Conservation (phyloP, 2,888 invertebrate genomes). For the Norana najaformis region DNA sequence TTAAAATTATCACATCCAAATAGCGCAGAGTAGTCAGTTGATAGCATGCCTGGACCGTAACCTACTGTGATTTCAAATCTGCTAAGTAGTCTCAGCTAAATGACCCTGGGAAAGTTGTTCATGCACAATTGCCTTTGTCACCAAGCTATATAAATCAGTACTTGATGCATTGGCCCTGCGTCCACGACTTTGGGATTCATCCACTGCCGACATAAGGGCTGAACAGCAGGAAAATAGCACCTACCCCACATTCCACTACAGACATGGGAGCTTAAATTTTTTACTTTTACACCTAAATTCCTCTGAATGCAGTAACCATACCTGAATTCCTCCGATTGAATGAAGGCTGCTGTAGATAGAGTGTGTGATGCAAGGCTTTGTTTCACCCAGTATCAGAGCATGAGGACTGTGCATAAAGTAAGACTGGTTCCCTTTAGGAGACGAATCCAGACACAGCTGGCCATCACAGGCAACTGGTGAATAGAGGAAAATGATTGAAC, state of each 20-base stretch:
- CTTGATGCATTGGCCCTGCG: not conserved
- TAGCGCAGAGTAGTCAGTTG: no score
- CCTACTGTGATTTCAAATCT: not conserved
- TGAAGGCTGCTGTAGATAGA: constrained; percentile 23
- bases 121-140: not conserved
- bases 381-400: constrained; percentile 16
- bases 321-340: constrained; percentile 22
- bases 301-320: not conserved
- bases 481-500: constrained; percentile 18
- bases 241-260: not conserved
- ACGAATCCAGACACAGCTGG: constrained; percentile 18
- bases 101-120: no score
- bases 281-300: not conserved
- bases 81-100: not conserved
- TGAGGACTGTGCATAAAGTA: constrained; percentile 24
- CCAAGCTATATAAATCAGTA: not conserved
- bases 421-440: constrained; percentile 24
- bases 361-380: not conserved
- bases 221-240: not conserved
- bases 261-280: not conserved
- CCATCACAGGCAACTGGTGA: constrained; percentile 16
- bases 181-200: not conserved
- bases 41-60: not conserved
- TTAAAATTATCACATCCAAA: no score
- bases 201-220: not conserved